These are phyloP conservation scores for Sebastiscus albofasciatus DNA, from an alignment of 2,797 vertebrate genomes.

Conservation along the genomic window DNA sequence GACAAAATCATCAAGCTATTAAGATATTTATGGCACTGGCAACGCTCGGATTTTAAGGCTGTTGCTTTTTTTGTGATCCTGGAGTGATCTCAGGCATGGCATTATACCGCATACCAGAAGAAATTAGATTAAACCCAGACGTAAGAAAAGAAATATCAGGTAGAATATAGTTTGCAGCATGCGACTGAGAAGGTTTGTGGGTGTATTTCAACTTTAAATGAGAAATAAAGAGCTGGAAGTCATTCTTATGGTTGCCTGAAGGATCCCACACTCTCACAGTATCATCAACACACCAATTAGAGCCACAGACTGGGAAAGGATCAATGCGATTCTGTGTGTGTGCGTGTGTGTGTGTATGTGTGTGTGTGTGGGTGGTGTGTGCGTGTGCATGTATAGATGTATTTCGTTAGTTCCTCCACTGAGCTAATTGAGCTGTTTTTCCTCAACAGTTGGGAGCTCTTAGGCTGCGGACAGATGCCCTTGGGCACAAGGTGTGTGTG, in stretches of 20 bases:
- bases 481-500: conserved; percentile 79
- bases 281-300: conserved; percentile 84
- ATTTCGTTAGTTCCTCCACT: conserved; percentile 76
- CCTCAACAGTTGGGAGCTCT: conserved; percentile 88
- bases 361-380: conserved; percentile 29
- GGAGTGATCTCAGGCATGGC: conserved; percentile 51
- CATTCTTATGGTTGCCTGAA: conserved; percentile 75
- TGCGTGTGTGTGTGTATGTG: background rate
- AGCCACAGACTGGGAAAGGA: conserved; percentile 76
- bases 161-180: conserved; percentile 50
- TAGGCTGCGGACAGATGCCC: conserved; percentile 90
- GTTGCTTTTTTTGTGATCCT: conserved; percentile 33
- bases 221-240: conserved; percentile 80
- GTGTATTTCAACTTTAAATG: conserved; percentile 80
- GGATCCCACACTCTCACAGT: conserved; percentile 75
- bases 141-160: conserved; percentile 54
- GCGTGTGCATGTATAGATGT: conserved; percentile 67
- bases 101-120: conserved; percentile 44
- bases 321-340: conserved; percentile 68
- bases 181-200: conserved; percentile 63
- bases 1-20: conserved; percentile 73
- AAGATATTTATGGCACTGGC: conserved; percentile 69
- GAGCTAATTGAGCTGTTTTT: conserved; percentile 89
- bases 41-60: conserved; percentile 55
- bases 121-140: conserved; percentile 63